phyloP scores from a whole-genome alignment of 2,888 invertebrate genomes.

The Leptinotarsa peninsularis region DNA sequence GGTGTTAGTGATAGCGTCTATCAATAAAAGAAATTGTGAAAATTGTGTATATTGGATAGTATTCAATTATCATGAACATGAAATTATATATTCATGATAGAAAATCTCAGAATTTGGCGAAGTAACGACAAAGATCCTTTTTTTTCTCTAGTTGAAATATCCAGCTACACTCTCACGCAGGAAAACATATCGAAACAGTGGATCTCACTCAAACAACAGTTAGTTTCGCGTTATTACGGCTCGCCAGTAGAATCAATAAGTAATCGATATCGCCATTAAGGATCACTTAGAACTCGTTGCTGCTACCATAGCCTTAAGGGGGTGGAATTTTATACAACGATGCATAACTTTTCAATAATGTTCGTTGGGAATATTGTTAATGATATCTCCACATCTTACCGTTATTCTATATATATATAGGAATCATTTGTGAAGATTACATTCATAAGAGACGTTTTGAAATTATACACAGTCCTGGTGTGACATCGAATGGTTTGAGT shows the following conservation, averaged over 20 bases:
- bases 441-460: too few species aligned
- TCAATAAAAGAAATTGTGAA: too few species aligned
- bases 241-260: slow-evolving; percentile 42
- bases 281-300: slow-evolving; percentile 41
- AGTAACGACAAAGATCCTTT: not conserved
- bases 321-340: slow-evolving; percentile 41
- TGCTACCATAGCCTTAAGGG: slow-evolving; percentile 40
- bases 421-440: too few species aligned
- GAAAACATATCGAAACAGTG: slow-evolving; percentile 31
- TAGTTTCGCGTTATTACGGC: slow-evolving; percentile 37
- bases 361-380: slow-evolving; percentile 24
- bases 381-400: slow-evolving; percentile 25
- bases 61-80: too few species aligned
- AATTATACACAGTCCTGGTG: too few species aligned
- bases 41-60: too few species aligned
- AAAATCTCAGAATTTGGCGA: not conserved
- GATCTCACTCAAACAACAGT: slow-evolving; percentile 42
- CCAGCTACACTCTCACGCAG: not conserved
- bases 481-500: too few species aligned
- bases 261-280: slow-evolving; percentile 43
- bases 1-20: too few species aligned
- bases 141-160: not conserved
- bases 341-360: slow-evolving; percentile 39
- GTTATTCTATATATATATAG: slow-evolving; percentile 3
- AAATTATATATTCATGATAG: too few species aligned